phyloP scores from a whole-genome alignment of 2,888 invertebrate species.

The Lasioglossum leucozonium region DNA sequence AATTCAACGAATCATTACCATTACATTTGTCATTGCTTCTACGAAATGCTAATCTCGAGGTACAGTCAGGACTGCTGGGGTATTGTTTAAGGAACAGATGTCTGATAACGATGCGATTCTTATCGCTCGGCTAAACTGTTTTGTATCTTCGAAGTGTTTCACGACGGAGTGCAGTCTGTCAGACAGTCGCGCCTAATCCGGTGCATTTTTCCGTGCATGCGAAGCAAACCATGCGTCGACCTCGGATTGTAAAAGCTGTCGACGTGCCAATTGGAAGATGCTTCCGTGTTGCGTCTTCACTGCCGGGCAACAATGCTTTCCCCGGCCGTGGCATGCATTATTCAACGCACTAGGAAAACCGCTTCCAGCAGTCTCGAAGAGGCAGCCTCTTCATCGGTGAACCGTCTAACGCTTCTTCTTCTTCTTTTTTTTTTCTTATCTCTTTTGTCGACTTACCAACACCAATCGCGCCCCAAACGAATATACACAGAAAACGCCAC shows the following conservation, averaged over 20 bases:
- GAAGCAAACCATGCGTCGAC: slow-evolving; percentile 52
- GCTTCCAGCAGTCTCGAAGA: slow-evolving; percentile 45
- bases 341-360: slow-evolving; percentile 70
- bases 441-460: slow-evolving; percentile 26
- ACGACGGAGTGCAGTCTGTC: not conserved
- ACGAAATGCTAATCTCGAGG: not conserved
- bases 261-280: slow-evolving; percentile 68
- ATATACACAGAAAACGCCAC: not conserved
- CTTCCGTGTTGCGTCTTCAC: slow-evolving; percentile 63
- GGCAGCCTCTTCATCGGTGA: slow-evolving; percentile 38
- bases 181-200: slow-evolving; percentile 10
- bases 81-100: not conserved
- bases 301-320: slow-evolving; percentile 65
- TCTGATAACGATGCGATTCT: not conserved
- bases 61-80: not conserved
- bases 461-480: slow-evolving; percentile 45
- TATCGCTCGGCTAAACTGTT: not conserved
- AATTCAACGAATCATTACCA: not conserved
- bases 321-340: slow-evolving; percentile 66
- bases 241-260: slow-evolving; percentile 63
- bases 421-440: slow-evolving; percentile 20
- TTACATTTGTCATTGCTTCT: not conserved
- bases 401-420: slow-evolving; percentile 23
- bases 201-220: slow-evolving; percentile 33
- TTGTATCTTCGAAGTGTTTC: not conserved